Base-by-base conservation (phyloP, 2,113 vertebrate genomes). In the Gnathonemus echidnorhynchus region DNA sequence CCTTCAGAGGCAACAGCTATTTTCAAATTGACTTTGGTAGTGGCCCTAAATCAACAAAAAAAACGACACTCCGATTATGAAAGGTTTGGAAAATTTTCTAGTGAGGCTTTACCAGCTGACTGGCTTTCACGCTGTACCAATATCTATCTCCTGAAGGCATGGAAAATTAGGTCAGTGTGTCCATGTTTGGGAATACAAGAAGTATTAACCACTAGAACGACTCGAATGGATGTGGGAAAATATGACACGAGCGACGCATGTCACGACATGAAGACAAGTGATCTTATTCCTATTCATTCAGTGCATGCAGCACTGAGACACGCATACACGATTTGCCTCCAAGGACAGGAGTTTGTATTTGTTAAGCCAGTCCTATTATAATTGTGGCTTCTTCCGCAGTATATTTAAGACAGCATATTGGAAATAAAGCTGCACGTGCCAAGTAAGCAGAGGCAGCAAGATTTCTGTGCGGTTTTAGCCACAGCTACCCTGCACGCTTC, bases 91-190 rank as follows among this genome's bases (percentile, higher is more conserved):
- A n/a, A n/a, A 13, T 42, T 42, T 85, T 21, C 45, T 48, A 42
- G 39, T 85, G 21, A 48, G 42, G 45, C 35, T 85, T 48, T 48
- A 48, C 5, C 21, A 85, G 80, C 80, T 85, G 21, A 42, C 39
- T 48, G 19, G 83, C 39, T 85, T 85, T 19, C 31, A 35, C 0
- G 50, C 10, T 27, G n/a, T 19, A 19, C 48, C n/a, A 50, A 48
- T 87, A 27, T 53, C 50, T 53, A 31, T 87, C 86, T 17, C 86
- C 50, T 39, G 17, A 35, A 87, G 86, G 83, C 83, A 46, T 85
- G 83, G 86, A 87, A 56, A 87, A 87, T 87, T 53, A 39, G 86
- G 50, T 87, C 86, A 87, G n/a, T 35, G 50, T 53, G 49, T 86
- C 84, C 48, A 27, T 45, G 46, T 87, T 87, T 56, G 27, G n/a